phyloP scores from a whole-genome alignment of 2,797 vertebrate species.

The Peromyscus nudipes region DNA sequence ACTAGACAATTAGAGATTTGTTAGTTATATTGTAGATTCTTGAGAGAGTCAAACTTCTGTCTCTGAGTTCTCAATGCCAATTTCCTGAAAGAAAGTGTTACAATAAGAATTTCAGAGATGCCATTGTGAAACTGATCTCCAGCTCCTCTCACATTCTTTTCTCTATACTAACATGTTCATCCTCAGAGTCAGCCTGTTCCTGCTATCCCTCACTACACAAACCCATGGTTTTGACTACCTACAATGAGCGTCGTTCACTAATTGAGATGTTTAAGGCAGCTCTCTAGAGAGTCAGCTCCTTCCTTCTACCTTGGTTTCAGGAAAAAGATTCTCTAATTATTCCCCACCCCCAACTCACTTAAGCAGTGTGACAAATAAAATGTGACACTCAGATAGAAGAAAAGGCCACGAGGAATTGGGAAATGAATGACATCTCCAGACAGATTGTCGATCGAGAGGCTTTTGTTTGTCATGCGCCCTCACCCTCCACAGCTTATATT shows the following conservation, averaged over 20 bases:
- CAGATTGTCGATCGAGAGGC: not conserved
- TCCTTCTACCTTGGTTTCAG: slow-evolving; percentile 2
- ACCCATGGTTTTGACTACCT: not conserved
- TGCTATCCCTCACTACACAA: not conserved
- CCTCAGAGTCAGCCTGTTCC: not conserved
- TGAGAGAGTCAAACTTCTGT: not conserved
- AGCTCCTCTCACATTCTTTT: not conserved
- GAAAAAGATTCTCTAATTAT: not conserved
- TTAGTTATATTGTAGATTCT: slow-evolving; percentile 1
- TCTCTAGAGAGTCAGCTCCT: not conserved
- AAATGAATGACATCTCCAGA: not conserved
- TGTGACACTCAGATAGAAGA: not conserved
- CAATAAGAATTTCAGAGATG: not conserved
- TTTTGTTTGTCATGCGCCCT: not conserved
- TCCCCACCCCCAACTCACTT: not conserved
- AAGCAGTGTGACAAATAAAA: not conserved
- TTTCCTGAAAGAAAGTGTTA: not conserved
- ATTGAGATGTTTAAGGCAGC: not conserved
- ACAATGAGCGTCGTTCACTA: not conserved
- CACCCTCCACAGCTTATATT: not conserved
- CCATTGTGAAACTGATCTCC: not conserved
- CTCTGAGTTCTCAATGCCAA: not conserved
- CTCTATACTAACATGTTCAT: not conserved
- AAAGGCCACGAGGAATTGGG: slow-evolving; percentile 6
- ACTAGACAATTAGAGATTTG: not conserved